These are phyloP conservation scores for Ambastaia sidthimunki DNA, from an alignment of 2,797 vertebrate genomes.

Conservation along the genomic window DNA sequence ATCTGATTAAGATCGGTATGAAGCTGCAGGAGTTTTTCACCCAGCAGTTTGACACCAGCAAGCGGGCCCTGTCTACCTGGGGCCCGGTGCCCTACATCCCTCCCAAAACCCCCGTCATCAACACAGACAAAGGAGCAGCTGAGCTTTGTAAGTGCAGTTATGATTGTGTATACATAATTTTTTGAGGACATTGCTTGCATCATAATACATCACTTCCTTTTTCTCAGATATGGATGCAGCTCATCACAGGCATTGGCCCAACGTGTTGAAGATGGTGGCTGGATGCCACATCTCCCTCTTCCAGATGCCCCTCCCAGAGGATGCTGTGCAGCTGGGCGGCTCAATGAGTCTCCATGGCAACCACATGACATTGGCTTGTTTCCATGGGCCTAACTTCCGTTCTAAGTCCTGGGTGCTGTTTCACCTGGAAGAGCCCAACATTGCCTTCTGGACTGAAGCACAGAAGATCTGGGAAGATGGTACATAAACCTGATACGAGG, in stretches of 20 bases:
- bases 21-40: slow-evolving; percentile 99
- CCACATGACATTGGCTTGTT: slow-evolving; percentile 98
- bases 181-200: not conserved
- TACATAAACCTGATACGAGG: slow-evolving; percentile 65
- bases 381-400: slow-evolving; percentile 98
- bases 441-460: slow-evolving; percentile 98
- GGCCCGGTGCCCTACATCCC: slow-evolving; percentile 94
- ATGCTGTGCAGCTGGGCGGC: slow-evolving; percentile 95
- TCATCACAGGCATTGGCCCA: slow-evolving; percentile 98
- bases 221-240: slow-evolving; percentile 91
- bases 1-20: slow-evolving; percentile 99
- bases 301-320: slow-evolving; percentile 94
- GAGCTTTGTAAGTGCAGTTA: slow-evolving; percentile 87
- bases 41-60: slow-evolving; percentile 99
- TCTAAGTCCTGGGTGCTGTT: slow-evolving; percentile 98
- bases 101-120: slow-evolving; percentile 88
- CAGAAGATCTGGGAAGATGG: slow-evolving; percentile 98
- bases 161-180: not conserved
- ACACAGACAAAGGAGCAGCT: slow-evolving; percentile 84
- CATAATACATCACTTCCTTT: not conserved
- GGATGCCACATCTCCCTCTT: slow-evolving; percentile 98
- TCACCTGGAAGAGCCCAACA: slow-evolving; percentile 98
- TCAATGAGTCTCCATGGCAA: slow-evolving; percentile 99
- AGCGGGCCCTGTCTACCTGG: slow-evolving; percentile 96
- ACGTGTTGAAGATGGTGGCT: slow-evolving; percentile 92